A percentile compares a stretch with the other conserved stretches of the same genome.
These are phyloP conservation scores for Eptesicus fuscus DNA, from an alignment of 2,113 vertebrate genomes.

Conservation along the genomic window DNA sequence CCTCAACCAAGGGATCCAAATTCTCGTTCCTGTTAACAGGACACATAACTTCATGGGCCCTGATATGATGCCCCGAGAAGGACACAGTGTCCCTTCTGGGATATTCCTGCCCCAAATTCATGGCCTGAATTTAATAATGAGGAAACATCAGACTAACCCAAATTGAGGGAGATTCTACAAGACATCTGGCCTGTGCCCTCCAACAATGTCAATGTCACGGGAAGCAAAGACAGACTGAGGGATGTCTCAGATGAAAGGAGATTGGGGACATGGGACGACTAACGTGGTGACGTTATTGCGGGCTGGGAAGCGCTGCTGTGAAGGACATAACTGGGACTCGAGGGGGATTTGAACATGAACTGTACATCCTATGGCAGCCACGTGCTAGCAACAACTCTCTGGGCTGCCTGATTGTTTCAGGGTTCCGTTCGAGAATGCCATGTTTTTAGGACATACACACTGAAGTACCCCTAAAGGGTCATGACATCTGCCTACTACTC, in stretches of 20 bases:
- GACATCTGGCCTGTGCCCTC: neutral
- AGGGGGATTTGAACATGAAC: neutral
- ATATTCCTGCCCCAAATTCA: fast-evolving
- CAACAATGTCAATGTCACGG: neutral
- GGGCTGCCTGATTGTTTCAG: fast-evolving
- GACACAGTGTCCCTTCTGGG: neutral
- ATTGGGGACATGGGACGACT: neutral
- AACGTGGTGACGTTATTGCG: fast-evolving
- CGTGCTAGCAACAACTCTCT: neutral
- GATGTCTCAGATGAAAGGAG: neutral
- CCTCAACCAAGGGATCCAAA: neutral
- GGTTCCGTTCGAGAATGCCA: neutral
- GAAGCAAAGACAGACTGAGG: neutral
- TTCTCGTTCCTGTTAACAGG: no score
- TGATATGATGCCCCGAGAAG: neutral
- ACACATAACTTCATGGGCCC: neutral
- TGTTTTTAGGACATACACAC: neutral
- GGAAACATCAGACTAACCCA: neutral
- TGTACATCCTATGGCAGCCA: fast-evolving
- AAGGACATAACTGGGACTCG: fast-evolving
- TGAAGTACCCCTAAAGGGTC: neutral
- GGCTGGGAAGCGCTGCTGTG: fast-evolving
- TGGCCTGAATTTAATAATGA: neutral
- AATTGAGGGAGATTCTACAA: no score
- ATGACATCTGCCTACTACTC: neutral